Conservation (phyloP, 2,888 invertebrate genomes). For the Agonopterix arenella region DNA sequence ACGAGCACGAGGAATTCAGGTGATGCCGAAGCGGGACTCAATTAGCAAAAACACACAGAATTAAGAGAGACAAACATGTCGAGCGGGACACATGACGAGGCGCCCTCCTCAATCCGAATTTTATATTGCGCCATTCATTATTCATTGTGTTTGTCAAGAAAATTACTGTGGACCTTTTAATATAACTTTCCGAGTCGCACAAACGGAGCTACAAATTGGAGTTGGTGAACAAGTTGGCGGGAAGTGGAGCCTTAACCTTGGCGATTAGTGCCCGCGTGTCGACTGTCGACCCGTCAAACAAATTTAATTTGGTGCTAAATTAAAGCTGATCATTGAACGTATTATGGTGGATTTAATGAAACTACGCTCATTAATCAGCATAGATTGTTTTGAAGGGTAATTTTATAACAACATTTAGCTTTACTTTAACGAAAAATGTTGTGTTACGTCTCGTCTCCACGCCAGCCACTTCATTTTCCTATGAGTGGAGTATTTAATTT, state of each 20-base stretch:
- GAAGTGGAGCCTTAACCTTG: conserved; percentile 54
- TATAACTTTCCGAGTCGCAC: conserved; percentile 67
- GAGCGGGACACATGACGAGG: conserved; percentile 55
- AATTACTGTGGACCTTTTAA: conserved; percentile 75
- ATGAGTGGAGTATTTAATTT: conserved; percentile 46
- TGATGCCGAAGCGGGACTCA: conserved; percentile 59
- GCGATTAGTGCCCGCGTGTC: conserved; percentile 55
- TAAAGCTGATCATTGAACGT: conserved; percentile 49
- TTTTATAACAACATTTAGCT: conserved; percentile 3
- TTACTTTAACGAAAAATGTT: conserved; percentile 7
- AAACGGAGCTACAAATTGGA: conserved; percentile 64
- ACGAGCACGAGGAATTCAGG: conserved; percentile 34
- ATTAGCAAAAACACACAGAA: conserved; percentile 75
- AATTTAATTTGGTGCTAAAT: conserved; percentile 57
- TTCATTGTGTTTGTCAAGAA: conserved; percentile 72
- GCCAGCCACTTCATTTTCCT: conserved; percentile 3
- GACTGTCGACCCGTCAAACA: conserved; percentile 49
- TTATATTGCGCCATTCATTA: conserved; percentile 71
- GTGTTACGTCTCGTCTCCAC: conserved; percentile 1
- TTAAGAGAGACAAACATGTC: conserved; percentile 71
- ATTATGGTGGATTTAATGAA: conserved; percentile 23
- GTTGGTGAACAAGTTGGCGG: conserved; percentile 55
- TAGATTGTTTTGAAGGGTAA: not conserved
- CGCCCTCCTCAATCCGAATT: conserved; percentile 69
- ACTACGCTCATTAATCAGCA: conserved; percentile 18